phyloP scores from a whole-genome alignment of 1,140 invertebrate genomes.

The Helicoverpa armigera region DNA sequence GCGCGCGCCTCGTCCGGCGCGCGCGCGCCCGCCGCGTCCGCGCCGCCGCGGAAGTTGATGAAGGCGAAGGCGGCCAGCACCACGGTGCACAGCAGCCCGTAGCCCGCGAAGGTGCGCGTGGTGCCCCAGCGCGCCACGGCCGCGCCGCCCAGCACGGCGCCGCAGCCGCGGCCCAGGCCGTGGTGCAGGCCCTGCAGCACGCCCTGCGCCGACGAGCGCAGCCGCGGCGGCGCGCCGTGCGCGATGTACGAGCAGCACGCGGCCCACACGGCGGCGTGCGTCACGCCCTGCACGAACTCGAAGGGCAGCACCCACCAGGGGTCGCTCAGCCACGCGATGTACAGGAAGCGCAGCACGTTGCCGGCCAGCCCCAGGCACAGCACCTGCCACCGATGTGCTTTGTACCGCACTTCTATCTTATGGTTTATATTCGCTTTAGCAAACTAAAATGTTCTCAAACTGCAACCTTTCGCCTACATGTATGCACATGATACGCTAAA shows the following conservation, averaged over 20 bases:
- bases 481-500: too few relatives aligned
- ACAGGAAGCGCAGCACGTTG: constrained; percentile 98
- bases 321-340: constrained; percentile 97
- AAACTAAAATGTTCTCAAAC: neutral
- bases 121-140: constrained; percentile 94
- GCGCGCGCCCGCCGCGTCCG: constrained; percentile 92
- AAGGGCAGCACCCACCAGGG: constrained; percentile 99
- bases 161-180: constrained; percentile 97
- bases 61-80: constrained; percentile 95
- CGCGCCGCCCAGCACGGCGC: constrained; percentile 94
- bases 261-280: constrained; percentile 99
- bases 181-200: constrained; percentile 98
- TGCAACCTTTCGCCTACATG: too few relatives aligned
- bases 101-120: constrained; percentile 95
- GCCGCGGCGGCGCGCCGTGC: constrained; percentile 95
- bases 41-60: constrained; percentile 94
- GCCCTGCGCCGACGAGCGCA: constrained; percentile 96
- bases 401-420: too few relatives aligned
- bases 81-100: constrained; percentile 95
- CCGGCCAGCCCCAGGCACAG: constrained; percentile 96
- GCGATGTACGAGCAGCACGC: constrained; percentile 99
- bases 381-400: constrained; percentile 87
- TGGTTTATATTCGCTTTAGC: too few relatives aligned
- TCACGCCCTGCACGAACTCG: constrained; percentile 99
- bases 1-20: constrained; percentile 89